Base-by-base conservation (phyloP, 2,113 vertebrate genomes). In the Lepus americanus region DNA sequence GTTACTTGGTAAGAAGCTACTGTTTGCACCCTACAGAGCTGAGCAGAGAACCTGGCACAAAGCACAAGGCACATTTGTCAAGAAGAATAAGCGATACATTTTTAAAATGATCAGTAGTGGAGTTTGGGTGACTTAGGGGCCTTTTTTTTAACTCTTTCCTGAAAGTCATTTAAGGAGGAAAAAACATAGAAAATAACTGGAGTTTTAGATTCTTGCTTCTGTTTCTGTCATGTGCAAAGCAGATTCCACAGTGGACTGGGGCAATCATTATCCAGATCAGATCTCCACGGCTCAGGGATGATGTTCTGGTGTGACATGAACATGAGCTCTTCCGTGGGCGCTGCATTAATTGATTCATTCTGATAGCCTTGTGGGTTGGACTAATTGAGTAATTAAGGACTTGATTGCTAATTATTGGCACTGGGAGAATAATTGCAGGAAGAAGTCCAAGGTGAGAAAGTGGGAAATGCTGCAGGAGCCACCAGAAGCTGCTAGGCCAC, bases 311-410 rank as follows among this genome's bases (percentile, higher is more conserved):
- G 77, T 63, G 36, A 63, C 3, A 19, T 31, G 39, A 89, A 77
- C 64, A 61, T 8, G 17, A 36, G 70, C 27, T 76, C 80, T 90
- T 49, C 81, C 7, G 39, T n/a, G 87, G 67, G 90, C 93, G 69
- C 23, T 0, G 5, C 55, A 82, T 95, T 96, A 85, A 96, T 49
- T 82, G 94, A 77, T 90, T 85, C 27, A 2, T 69, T 29, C 33
- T 36, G 78, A 69, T 59, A 86, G 89, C 64, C 74, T 88, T 0
- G 0, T 92, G 86, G 53, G 59, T 33, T 79, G 91, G 89, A 89
- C 96, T 97, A 97, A 95, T 72, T 77, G 87, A 85, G 59, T 87
- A 94, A 97, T 97, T 89, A 97, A 81, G 88, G 94, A 27, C 73
- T 90, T 84, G 88, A 73, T 1, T n/a, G 77, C n/a, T 95, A 95